phyloP scores from a whole-genome alignment of 2,113 vertebrate genomes.

The Tursiops truncatus region DNA sequence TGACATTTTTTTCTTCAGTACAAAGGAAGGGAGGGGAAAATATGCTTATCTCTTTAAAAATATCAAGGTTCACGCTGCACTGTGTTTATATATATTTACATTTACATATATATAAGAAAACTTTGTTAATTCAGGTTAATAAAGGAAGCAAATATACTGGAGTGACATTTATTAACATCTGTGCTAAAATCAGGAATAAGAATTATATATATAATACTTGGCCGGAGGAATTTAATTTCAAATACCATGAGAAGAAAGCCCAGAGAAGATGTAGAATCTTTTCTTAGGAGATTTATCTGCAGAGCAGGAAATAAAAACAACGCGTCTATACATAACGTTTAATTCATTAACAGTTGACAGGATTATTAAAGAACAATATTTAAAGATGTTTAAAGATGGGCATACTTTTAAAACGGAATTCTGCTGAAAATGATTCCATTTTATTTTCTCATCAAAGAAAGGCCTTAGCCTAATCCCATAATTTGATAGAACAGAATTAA shows the following conservation, averaged over 20 bases:
- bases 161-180: constrained; percentile 73
- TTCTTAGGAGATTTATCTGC: constrained; percentile 52
- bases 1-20: constrained; percentile 46
- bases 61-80: constrained; percentile 48
- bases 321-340: constrained; percentile 53
- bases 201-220: constrained; percentile 46
- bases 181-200: constrained; percentile 56
- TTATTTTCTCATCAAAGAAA: constrained; percentile 70
- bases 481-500: constrained; percentile 65
- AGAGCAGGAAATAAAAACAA: constrained; percentile 42
- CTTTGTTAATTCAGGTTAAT: constrained; percentile 81
- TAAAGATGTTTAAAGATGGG: constrained; percentile 62
- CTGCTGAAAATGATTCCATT: constrained; percentile 48
- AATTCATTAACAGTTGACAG: constrained; percentile 74
- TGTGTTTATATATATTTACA: constrained; percentile 9
- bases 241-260: constrained; percentile 61
- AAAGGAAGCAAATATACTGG: constrained; percentile 73
- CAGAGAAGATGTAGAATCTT: constrained; percentile 36
- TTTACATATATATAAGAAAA: constrained; percentile 58
- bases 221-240: constrained; percentile 66
- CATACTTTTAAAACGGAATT: constrained; percentile 38
- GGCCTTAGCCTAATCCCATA: constrained; percentile 42
- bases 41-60: constrained; percentile 63
- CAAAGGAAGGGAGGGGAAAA: constrained; percentile 68
- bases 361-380: constrained; percentile 67